A percentile compares a stretch with the other conserved stretches of the same genome.
Evolutionary conservation across 2,797 vertebrate genomes (phyloP).

Genomic region (Notamacropus eugenii): DNA sequence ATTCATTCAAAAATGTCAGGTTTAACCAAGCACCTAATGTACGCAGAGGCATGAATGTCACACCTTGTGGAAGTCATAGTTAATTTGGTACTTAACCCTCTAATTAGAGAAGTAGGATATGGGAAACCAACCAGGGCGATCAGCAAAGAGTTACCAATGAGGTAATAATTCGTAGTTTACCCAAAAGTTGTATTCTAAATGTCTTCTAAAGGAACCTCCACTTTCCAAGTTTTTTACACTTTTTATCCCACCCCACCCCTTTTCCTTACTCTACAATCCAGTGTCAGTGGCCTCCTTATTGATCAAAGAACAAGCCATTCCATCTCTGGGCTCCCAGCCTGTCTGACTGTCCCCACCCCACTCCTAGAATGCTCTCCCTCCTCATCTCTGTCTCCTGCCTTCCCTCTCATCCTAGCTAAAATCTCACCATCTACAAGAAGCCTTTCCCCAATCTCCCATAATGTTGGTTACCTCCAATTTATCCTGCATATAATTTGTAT

Average conservation of each 20-base stretch:
- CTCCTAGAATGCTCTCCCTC: background rate
- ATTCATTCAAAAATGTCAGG: conserved; percentile 30
- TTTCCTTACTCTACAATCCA: background rate
- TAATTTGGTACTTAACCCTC: background rate
- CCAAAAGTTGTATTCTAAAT: background rate
- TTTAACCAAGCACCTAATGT: conserved; percentile 15
- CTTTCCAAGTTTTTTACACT: background rate
- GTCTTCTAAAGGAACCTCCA: background rate
- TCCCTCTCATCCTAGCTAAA: background rate
- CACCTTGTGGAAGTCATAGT: background rate
- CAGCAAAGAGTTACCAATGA: conserved; percentile 6
- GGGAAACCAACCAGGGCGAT: conserved; percentile 22
- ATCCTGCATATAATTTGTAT: background rate
- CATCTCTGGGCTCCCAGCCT: background rate
- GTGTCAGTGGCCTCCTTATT: background rate
- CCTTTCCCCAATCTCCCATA: background rate
- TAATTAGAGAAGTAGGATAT: conserved; percentile 24
- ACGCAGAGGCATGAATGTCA: background rate
- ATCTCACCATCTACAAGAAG: background rate
- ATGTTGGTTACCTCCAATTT: background rate
- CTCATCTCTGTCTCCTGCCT: background rate
- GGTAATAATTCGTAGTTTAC: background rate
- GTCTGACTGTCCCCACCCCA: background rate
- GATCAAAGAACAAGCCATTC: background rate
- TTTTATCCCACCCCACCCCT: background rate